phyloP scores from a whole-genome alignment of 2,888 invertebrate genomes.

The Melinaea marsaeus region DNA sequence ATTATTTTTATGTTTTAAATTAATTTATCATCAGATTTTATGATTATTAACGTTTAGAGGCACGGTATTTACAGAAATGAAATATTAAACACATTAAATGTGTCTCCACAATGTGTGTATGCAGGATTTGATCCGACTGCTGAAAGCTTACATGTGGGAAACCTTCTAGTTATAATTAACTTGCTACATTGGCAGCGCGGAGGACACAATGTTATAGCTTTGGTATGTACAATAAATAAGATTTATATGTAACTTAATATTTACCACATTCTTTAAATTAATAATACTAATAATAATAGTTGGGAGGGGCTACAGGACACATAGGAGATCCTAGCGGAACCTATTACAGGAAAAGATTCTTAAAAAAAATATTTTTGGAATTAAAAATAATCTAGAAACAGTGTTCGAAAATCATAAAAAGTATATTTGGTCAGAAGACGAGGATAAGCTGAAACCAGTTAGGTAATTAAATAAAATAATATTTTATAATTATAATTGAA shows the following conservation, averaged over 20 bases:
- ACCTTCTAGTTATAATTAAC: constrained; percentile 93
- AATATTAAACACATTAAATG: constrained; percentile 80
- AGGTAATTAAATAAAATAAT: constrained; percentile 54
- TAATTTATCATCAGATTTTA: no score
- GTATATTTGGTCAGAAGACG: constrained; percentile 82
- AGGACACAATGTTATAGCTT: constrained; percentile 91
- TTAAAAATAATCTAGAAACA: constrained; percentile 83
- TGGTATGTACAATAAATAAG: constrained; percentile 76
- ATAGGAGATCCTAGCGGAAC: constrained; percentile 98
- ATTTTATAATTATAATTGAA: constrained; percentile 2
- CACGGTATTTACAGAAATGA: constrained; percentile 75
- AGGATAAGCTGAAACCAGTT: constrained; percentile 71
- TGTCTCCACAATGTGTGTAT: constrained; percentile 87
- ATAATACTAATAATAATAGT: constrained; percentile 58
- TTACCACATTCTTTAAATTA: no score
- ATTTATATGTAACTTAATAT: not conserved
- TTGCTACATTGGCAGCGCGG: constrained; percentile 94
- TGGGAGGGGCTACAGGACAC: constrained; percentile 96
- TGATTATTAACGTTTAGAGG: not conserved
- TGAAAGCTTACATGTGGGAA: constrained; percentile 96
- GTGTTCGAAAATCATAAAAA: constrained; percentile 92
- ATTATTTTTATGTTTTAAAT: no score
- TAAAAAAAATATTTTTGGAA: constrained; percentile 81
- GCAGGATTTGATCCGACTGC: constrained; percentile 99
- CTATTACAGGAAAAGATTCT: constrained; percentile 79